phyloP scores from a whole-genome alignment of 2,797 vertebrate species.

The Sebastes vulpes region DNA sequence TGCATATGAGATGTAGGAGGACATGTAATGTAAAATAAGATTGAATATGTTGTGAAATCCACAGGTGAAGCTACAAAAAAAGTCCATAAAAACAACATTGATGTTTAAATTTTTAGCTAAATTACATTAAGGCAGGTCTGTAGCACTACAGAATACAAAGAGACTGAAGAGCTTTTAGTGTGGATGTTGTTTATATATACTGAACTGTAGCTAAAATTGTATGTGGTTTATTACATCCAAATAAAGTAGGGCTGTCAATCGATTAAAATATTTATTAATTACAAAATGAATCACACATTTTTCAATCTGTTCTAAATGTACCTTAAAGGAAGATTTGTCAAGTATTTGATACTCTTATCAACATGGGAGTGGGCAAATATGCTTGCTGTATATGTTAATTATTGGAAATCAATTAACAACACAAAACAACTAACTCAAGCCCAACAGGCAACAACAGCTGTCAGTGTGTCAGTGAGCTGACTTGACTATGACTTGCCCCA shows the following conservation, averaged over 20 bases:
- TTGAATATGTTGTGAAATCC: constrained; percentile 23
- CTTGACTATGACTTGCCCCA: no score
- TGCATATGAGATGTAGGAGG: neutral
- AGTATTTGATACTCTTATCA: no score
- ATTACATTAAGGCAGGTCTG: neutral
- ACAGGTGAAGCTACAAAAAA: neutral
- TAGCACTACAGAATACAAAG: neutral
- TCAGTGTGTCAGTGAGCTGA: no score
- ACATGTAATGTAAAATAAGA: constrained; percentile 1
- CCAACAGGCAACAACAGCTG: no score
- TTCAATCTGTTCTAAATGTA: no score
- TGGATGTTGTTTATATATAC: neutral
- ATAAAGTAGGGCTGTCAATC: neutral
- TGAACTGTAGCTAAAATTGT: neutral
- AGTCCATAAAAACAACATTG: neutral
- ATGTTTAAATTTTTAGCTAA: neutral
- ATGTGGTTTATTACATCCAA: neutral
- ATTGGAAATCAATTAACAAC: no score
- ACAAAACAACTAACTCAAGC: no score
- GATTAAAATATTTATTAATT: no score
- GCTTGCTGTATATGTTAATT: no score
- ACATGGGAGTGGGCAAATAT: no score
- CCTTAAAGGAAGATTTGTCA: no score
- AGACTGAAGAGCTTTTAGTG: neutral
- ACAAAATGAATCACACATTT: no score